These are phyloP conservation scores for Falco punctatus DNA, from an alignment of 2,113 vertebrate species.

Conservation along the genomic window DNA sequence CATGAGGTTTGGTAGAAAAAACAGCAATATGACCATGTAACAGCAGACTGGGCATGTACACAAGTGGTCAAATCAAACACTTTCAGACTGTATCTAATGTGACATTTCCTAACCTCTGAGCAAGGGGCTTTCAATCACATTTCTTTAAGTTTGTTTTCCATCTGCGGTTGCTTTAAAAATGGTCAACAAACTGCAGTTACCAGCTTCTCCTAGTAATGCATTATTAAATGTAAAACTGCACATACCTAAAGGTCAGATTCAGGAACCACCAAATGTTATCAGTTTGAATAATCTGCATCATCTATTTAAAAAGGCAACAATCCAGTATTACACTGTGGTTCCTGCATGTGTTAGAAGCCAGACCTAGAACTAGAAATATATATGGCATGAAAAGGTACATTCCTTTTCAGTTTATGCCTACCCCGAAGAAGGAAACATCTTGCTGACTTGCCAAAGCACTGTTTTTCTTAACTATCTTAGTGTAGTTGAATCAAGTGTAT, in stretches of 20 bases:
- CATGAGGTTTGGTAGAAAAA: not conserved
- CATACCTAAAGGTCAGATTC: not conserved
- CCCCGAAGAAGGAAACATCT: slow-evolving; percentile 18
- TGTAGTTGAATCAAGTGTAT: not conserved
- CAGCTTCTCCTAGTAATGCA: not conserved
- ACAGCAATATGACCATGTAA: not conserved
- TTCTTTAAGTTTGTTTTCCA: not conserved
- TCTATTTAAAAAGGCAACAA: slow-evolving; percentile 28
- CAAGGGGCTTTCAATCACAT: not conserved
- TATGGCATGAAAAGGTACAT: slow-evolving; percentile 21
- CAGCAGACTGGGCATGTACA: not conserved
- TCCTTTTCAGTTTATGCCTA: not conserved
- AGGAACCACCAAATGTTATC: not conserved
- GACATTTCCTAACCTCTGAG: not conserved
- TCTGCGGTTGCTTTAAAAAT: not conserved
- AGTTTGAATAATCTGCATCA: slow-evolving; percentile 1
- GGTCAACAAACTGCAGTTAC: not conserved
- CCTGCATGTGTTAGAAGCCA: slow-evolving; percentile 27
- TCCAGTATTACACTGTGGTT: not conserved
- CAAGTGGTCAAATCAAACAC: not conserved
- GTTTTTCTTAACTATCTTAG: not conserved
- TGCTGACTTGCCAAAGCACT: not conserved
- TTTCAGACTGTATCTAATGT: not conserved
- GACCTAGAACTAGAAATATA: slow-evolving; percentile 37
- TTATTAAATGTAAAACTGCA: not conserved